These are phyloP conservation scores for Erythrocercus mccallii DNA, from an alignment of 2,113 vertebrate species.

Conservation along the genomic window DNA sequence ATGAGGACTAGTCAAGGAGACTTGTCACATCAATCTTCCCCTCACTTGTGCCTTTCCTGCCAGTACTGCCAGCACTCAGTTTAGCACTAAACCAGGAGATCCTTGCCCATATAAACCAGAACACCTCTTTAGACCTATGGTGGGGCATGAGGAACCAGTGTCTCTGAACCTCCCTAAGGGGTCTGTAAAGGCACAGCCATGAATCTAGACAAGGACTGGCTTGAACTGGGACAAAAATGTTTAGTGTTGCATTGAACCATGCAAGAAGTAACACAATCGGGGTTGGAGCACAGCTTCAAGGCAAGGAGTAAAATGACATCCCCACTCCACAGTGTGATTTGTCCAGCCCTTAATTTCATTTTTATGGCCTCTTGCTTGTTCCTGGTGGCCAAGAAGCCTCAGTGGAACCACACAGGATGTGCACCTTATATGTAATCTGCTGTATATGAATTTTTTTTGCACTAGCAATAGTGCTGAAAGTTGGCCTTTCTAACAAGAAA, in stretches of 20 bases:
- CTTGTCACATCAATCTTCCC: not conserved
- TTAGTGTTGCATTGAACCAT: not conserved
- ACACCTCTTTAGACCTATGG: not conserved
- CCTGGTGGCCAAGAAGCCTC: not conserved
- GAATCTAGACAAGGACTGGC: not conserved
- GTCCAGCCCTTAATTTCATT: not conserved
- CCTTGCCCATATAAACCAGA: not conserved
- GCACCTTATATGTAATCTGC: fast-evolving
- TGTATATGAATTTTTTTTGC: not conserved
- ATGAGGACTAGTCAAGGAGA: not conserved
- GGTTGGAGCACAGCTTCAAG: not conserved
- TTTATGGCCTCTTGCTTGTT: not conserved
- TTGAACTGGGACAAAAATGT: not conserved
- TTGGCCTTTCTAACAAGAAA: not conserved
- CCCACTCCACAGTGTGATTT: fast-evolving
- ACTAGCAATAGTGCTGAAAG: not conserved
- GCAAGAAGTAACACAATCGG: not conserved
- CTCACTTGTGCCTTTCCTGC: not conserved
- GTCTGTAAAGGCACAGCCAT: not conserved
- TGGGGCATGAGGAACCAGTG: not conserved
- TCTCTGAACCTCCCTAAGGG: not conserved
- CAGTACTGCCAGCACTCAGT: not conserved
- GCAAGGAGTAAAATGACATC: not conserved
- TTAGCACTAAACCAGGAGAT: not conserved
- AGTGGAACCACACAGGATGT: not conserved